phyloP scores from a whole-genome alignment of 2,113 vertebrate genomes.

The Chloroceryle aenea region DNA sequence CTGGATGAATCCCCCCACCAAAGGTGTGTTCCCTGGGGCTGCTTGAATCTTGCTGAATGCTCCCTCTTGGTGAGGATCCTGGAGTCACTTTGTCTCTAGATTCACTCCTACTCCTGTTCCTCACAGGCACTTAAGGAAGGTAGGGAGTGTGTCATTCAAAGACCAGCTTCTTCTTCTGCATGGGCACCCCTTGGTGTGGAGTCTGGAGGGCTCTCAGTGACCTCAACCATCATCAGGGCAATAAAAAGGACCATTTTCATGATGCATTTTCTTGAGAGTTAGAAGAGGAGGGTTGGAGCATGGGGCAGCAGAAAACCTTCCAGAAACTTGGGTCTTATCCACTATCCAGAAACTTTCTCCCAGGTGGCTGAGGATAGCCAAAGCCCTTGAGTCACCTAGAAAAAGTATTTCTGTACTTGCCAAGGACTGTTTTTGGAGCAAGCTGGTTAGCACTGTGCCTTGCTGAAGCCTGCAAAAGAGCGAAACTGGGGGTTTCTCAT shows the following conservation, averaged over 20 bases:
- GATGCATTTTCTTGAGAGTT: not conserved
- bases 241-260: not conserved
- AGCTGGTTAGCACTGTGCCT: not conserved
- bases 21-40: not conserved
- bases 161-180: not conserved
- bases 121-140: not conserved
- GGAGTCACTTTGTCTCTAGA: not conserved
- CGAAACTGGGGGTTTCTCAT: rapidly evolving
- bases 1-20: too few relatives aligned
- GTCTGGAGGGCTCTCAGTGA: not conserved
- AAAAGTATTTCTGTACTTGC: not conserved
- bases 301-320: not conserved
- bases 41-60: not conserved
- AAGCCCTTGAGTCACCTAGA: not conserved
- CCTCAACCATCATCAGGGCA: not conserved
- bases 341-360: not conserved
- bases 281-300: not conserved
- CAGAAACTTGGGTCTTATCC: not conserved
- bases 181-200: not conserved
- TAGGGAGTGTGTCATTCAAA: not conserved
- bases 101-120: not conserved
- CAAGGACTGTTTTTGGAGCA: not conserved
- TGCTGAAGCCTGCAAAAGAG: not conserved
- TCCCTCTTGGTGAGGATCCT: not conserved
- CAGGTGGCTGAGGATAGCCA: not conserved